Percentiles rank a stretch among this genome's conserved stretches.
phyloP scores from a whole-genome alignment of 2,113 vertebrate species.

The Phaethornis superciliosus region DNA sequence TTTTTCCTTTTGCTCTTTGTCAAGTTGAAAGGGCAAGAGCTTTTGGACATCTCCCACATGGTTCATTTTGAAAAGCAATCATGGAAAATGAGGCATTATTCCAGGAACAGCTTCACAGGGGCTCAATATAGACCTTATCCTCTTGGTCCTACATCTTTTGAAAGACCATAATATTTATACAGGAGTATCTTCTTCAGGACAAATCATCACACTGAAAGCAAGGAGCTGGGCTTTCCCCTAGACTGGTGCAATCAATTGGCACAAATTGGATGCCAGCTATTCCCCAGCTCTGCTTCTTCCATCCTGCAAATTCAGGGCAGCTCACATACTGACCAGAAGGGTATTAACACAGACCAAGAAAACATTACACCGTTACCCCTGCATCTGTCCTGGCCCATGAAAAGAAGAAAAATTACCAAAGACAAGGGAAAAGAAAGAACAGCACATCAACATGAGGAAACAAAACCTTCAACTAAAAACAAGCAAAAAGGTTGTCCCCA shows the following conservation, averaged over 20 bases:
- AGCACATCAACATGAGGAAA: neutral
- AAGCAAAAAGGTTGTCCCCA: neutral
- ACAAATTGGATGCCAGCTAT: neutral
- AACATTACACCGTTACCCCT: neutral
- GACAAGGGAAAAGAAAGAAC: neutral
- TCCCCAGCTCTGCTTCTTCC: neutral
- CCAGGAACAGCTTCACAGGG: neutral
- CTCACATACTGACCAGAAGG: neutral
- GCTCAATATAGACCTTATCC: neutral
- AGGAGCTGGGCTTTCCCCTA: neutral
- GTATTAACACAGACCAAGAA: neutral
- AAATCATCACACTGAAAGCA: neutral
- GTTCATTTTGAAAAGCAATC: neutral
- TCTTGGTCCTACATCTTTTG: neutral
- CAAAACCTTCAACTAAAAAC: neutral
- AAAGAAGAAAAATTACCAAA: neutral
- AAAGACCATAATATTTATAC: neutral
- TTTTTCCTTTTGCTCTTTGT: neutral
- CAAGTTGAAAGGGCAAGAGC: neutral
- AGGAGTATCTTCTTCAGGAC: neutral
- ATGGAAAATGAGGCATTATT: neutral
- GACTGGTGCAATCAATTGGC: neutral
- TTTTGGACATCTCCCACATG: neutral
- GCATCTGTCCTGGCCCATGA: neutral
- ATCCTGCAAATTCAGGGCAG: neutral